Evolutionary conservation across 2,888 invertebrate species (phyloP).

Genomic region (Pseudoips prasinana): DNA sequence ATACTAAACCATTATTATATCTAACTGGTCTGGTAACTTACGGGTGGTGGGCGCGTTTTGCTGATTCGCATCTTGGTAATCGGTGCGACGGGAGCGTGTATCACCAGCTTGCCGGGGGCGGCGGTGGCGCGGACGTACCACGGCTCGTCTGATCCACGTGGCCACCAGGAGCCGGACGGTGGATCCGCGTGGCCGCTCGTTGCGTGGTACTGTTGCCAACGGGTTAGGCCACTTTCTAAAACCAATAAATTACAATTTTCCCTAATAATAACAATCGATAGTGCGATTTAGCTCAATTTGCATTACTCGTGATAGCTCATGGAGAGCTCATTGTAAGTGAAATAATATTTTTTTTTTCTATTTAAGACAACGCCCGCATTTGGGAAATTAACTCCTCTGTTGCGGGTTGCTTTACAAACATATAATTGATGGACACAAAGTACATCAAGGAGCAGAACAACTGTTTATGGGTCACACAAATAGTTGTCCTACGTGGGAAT

Average conservation of each 20-base stretch:
- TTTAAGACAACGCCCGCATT: too few species aligned
- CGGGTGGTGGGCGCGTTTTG: conserved; percentile 47
- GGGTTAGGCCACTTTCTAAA: conserved; percentile 69
- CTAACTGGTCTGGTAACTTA: conserved; percentile 37
- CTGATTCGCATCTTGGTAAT: conserved; percentile 50
- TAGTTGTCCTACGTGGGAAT: too few species aligned
- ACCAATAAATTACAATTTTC: too few species aligned
- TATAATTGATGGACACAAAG: too few species aligned
- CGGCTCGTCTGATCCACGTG: conserved; percentile 56
- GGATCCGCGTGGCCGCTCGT: conserved; percentile 55
- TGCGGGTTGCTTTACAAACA: too few species aligned
- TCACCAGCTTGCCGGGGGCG: conserved; percentile 43
- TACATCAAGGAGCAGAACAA: too few species aligned
- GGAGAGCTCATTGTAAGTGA: too few species aligned
- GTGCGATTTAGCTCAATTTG: not conserved
- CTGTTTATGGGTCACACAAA: too few species aligned
- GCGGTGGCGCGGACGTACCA: conserved; percentile 65
- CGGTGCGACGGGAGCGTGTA: conserved; percentile 65
- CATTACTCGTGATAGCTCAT: too few species aligned
- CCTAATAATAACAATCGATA: not conserved
- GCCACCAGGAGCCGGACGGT: conserved; percentile 54
- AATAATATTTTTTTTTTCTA: too few species aligned
- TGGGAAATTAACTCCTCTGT: too few species aligned
- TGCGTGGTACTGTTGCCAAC: conserved; percentile 69
- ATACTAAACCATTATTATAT: too few species aligned